Evolutionary conservation across 1,140 invertebrate species (phyloP), one percentile per base, ranked within the genome.

Genomic region (Harpegnathos saltator): DNA sequence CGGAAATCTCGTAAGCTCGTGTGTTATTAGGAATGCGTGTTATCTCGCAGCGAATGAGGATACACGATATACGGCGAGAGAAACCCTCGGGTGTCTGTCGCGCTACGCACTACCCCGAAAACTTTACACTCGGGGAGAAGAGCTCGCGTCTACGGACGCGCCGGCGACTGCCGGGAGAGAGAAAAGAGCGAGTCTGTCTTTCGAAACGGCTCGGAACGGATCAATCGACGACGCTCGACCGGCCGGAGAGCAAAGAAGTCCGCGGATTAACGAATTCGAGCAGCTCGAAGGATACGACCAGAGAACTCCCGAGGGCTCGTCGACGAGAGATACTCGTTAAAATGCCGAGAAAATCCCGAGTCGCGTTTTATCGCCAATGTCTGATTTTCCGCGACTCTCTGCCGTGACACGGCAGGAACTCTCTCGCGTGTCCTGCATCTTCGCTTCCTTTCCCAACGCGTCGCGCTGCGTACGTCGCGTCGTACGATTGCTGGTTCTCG

Each of bases 401-500:
- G 75, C 24, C 33, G 15, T 33, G 63, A 44, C 29, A 56, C 29
- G 12, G 19, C 54, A 68, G 4, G 1, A 26, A n/a, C 24, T 54
- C 38, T 44, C 38, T 44, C 38, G 1, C 17, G 54, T 17, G n/a
- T 71, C n/a, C 33, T 78, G 22, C 66, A 22, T 19, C 22, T 69
- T 58, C 63, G 33, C 22, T 78, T n/a, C 22, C 14, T 19, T 26
- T 56, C 74, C 59, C 9, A 7, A 33, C 33, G 7, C 33, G 33
- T 33, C 33, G 33, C 33, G 33, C 33, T 7, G 33, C n/a, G n/a
- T n/a, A n/a, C n/a, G n/a, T 33, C 38, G 38, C 38, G 38, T 3
- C 38, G 38, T 9, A 52, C n/a, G 15, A 29, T 75, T 48, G 58
- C 48, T 77, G 11, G 33, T 77, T 66, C 62, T 77, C 22, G 65